These are phyloP conservation scores for Iguana delicatissima DNA, from an alignment of 2,797 vertebrate genomes.

Conservation along the genomic window DNA sequence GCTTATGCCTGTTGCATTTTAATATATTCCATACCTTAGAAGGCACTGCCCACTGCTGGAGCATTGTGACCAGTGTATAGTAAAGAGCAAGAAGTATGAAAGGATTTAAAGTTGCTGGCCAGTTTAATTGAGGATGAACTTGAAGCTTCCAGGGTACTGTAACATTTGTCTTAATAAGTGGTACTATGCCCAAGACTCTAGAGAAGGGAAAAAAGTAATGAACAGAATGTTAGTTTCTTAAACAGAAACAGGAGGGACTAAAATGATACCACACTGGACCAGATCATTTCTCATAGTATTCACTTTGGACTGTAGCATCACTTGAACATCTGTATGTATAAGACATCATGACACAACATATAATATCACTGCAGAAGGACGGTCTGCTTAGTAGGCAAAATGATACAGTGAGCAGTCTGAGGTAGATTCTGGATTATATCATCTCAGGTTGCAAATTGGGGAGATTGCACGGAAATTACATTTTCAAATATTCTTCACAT, in stretches of 20 bases:
- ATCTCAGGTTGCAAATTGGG: not conserved
- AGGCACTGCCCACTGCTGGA: constrained; percentile 80
- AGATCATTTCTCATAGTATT: not conserved
- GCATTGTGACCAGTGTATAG: constrained; percentile 82
- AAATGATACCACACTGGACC: not conserved
- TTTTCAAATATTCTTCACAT: not conserved
- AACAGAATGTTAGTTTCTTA: not conserved
- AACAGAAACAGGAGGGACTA: not conserved
- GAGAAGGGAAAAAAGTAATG: not conserved
- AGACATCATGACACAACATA: not conserved
- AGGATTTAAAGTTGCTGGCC: constrained; percentile 85
- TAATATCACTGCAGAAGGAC: not conserved
- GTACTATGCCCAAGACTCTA: constrained; percentile 87
- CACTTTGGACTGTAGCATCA: not conserved
- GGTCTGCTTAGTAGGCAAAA: not conserved
- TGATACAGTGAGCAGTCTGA: not conserved
- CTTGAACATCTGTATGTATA: not conserved
- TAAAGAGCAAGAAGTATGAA: constrained; percentile 85
- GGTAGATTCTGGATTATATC: not conserved
- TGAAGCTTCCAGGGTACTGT: constrained; percentile 78
- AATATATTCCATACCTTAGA: constrained; percentile 43
- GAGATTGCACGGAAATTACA: not conserved
- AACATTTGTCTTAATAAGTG: constrained; percentile 80
- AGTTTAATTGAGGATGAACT: constrained; percentile 79
- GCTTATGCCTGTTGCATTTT: not conserved